Evolutionary conservation across 1,140 invertebrate genomes (phyloP), one percentile per base, ranked within the genome.

Genomic region (Psilanteris sp.): DNA sequence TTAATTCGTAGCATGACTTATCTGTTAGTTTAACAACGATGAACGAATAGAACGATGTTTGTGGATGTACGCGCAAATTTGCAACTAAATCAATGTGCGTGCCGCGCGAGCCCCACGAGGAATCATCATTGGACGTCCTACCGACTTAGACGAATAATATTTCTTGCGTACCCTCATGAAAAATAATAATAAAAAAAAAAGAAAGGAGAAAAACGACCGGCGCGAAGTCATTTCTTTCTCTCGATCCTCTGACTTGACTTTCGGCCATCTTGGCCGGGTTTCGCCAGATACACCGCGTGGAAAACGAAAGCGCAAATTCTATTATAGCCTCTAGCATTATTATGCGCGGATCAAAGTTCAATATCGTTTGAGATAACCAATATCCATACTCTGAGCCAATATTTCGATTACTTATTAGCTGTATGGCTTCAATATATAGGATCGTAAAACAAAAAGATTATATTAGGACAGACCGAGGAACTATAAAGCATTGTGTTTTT

Each of bases 251-350:
- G 5, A 34, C n/a, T n/a, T n/a, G n/a, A n/a, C n/a, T n/a, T n/a
- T n/a, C n/a, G n/a, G n/a, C n/a, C n/a, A n/a, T n/a, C n/a, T n/a
- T n/a, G 32, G 46, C 27, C 34, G 59, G 54, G 54, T 59, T 59
- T 34, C 54, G 15, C 26, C 13, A 29, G 36, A 31, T 44, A 16
- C 22, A 6, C 1, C 16, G 46, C 20, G 41, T 31, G 31, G 18
- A 64, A 64, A 64, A 46, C 36, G 59, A 64, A 64, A 64, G 59
- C 44, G 29, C 36, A 13, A 15, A 39, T 44, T 29, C 39, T 29
- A 62, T 62, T 62, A 48, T 36, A 39, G 34, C 57, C 43, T 44
- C 57, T 18, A 13, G 46, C 20, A 24, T 13, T 36, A 36, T 36
- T 8, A 36, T 16, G 8, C 18, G n/a, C 43, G 43, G 22, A 14